Conservation (phyloP, 2,797 vertebrate genomes). For the Brachymystax lenok region DNA sequence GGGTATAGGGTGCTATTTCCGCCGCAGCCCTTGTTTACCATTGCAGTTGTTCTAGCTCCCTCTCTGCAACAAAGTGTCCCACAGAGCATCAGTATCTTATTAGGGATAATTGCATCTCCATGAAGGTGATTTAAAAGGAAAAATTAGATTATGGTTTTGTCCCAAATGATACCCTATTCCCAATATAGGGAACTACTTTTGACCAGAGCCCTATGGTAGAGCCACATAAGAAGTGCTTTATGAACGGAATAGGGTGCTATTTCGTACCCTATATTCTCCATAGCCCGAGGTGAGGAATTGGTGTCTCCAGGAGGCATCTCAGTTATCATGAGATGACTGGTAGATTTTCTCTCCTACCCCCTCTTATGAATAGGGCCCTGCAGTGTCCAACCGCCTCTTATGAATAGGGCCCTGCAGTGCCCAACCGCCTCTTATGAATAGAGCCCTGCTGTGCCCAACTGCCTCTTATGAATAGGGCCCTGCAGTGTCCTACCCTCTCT, state of each 20-base stretch:
- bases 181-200: background rate
- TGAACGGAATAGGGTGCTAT: background rate
- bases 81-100: slow-evolving; percentile 67
- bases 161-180: background rate
- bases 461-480: background rate
- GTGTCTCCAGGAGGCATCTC: slow-evolving; percentile 74
- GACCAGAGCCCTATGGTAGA: background rate
- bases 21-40: slow-evolving; percentile 57
- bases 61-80: slow-evolving; percentile 62
- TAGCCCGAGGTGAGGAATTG: slow-evolving; percentile 74
- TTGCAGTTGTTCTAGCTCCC: slow-evolving; percentile 46
- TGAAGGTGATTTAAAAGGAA: slow-evolving; percentile 79
- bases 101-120: slow-evolving; percentile 70
- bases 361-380: slow-evolving; percentile 14
- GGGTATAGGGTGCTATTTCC: background rate
- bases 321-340: slow-evolving; percentile 76
- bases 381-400: too few relatives aligned
- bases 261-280: slow-evolving; percentile 48
- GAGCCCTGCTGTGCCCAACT: slow-evolving; percentile 40
- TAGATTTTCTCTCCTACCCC: slow-evolving; percentile 45
- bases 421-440: too few relatives aligned
- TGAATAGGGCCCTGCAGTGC: slow-evolving; percentile 29
- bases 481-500: slow-evolving; percentile 30
- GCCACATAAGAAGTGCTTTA: background rate
- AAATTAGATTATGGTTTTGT: slow-evolving; percentile 70